Evolutionary conservation across 30 jellyfish, hydroid and myxozoan genomes (phyloP).

Genomic region (Catostylus mosaicus): DNA sequence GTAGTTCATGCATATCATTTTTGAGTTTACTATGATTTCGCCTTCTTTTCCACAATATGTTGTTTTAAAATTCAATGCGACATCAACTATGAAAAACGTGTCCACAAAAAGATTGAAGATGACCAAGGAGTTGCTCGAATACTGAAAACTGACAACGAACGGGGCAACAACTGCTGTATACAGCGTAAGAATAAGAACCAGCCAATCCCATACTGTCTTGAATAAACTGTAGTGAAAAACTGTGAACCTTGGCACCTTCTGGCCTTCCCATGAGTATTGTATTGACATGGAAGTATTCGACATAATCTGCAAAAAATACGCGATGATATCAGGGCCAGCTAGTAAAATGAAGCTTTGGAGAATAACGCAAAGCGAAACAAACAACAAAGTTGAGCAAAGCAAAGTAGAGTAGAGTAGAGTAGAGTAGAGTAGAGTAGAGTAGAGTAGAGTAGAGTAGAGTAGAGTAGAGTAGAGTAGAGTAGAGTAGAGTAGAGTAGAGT

Average conservation of each 20-base stretch:
- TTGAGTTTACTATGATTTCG: conserved; percentile 60
- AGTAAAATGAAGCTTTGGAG: neutral
- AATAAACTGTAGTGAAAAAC: conserved; percentile 65
- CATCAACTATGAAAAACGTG: conserved; percentile 70
- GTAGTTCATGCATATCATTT: conserved; percentile 64
- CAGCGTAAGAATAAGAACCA: conserved; percentile 63
- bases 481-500: too few species aligned
- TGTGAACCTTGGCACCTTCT: conserved; percentile 63
- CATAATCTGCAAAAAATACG: conserved; percentile 56
- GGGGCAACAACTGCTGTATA: conserved; percentile 90
- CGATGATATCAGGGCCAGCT: too few species aligned
- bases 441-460: too few species aligned
- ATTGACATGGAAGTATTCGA: conserved; percentile 48
- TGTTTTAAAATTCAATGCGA: conserved; percentile 73
- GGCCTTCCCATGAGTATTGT: conserved; percentile 73
- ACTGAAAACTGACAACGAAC: conserved; percentile 72
- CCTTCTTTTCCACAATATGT: conserved; percentile 79
- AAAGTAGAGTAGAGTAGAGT: too few species aligned
- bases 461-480: too few species aligned
- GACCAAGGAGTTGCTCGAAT: conserved; percentile 15
- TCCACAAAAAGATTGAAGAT: conserved; percentile 68
- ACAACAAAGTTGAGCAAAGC: too few species aligned
- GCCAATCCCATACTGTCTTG: conserved; percentile 84
- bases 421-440: too few species aligned
- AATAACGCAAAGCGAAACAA: too few species aligned